Conservation (phyloP, 2,888 invertebrate genomes). For the Eugnorisma glareosa region DNA sequence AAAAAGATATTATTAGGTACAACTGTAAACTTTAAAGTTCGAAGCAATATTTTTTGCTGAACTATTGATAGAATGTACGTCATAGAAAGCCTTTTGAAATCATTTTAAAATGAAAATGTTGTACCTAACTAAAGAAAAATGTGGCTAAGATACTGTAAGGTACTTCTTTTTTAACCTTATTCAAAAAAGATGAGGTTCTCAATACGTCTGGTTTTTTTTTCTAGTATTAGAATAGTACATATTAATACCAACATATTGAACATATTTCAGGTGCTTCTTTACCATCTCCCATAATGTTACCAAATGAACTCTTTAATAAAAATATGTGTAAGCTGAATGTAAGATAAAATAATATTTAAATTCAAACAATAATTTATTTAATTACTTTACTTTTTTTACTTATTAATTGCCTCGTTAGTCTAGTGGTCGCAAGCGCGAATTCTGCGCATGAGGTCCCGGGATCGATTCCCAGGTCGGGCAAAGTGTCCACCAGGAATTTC, state of each 20-base stretch:
- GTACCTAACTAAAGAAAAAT: neutral
- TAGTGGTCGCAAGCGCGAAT: neutral
- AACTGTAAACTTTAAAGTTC: neutral
- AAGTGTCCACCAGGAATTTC: neutral
- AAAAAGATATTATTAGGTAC: neutral
- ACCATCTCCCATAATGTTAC: conserved; percentile 68
- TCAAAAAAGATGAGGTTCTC: neutral
- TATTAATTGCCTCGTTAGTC: neutral
- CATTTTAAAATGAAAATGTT: neutral
- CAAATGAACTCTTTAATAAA: conserved; percentile 62
- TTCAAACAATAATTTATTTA: conserved; percentile 54
- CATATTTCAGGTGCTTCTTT: conserved; percentile 30
- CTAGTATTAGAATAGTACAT: neutral
- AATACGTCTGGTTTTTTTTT: neutral
- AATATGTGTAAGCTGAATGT: conserved; percentile 34
- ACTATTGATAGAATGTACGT: neutral
- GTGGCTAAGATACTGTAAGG: neutral
- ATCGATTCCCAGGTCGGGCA: neutral
- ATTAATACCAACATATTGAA: conserved; percentile 4
- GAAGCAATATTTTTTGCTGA: neutral
- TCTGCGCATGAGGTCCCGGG: neutral
- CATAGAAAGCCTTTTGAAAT: neutral
- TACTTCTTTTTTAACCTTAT: neutral
- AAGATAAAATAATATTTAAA: conserved; percentile 41
- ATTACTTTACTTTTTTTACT: neutral